phyloP scores from a whole-genome alignment of 1,140 invertebrate genomes.

The Archegozetes longisetosus region DNA sequence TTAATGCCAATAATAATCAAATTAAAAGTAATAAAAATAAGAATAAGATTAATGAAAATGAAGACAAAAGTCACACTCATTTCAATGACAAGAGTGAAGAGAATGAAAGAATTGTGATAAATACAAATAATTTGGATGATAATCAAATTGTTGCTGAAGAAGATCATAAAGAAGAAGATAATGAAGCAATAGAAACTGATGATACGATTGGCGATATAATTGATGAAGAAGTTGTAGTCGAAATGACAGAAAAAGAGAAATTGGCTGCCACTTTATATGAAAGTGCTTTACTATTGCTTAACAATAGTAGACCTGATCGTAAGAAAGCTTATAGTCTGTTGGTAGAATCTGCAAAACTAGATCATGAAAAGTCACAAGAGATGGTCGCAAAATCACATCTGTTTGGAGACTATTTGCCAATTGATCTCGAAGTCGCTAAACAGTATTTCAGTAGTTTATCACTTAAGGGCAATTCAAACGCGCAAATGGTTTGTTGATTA shows the following conservation, averaged over 20 bases:
- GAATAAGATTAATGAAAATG: no score
- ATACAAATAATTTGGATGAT: no score
- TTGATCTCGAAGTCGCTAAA: slow-evolving; percentile 56
- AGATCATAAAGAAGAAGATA: no score
- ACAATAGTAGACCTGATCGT: neutral
- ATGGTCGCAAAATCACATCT: slow-evolving; percentile 69
- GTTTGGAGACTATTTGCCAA: slow-evolving; percentile 51
- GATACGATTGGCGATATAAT: no score
- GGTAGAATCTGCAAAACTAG: slow-evolving; percentile 52
- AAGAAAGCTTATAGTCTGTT: slow-evolving; percentile 43
- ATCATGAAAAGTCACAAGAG: slow-evolving; percentile 59
- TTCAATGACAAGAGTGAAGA: no score
- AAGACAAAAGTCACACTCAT: no score
- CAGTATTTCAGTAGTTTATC: slow-evolving; percentile 61
- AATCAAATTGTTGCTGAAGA: no score
- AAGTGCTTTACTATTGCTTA: neutral
- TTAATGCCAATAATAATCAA: no score
- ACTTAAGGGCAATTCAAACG: slow-evolving; percentile 59
- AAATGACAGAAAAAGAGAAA: slow-evolving; percentile 1
- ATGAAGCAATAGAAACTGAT: no score
- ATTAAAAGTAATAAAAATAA: no score
- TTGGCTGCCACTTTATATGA: slow-evolving; percentile 1
- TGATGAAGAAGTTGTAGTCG: neutral
- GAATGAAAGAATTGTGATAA: no score
- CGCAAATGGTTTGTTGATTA: slow-evolving; percentile 52